Base-by-base conservation (phyloP, 2,113 vertebrate species). In the Paramisgurnus dabryanus region DNA sequence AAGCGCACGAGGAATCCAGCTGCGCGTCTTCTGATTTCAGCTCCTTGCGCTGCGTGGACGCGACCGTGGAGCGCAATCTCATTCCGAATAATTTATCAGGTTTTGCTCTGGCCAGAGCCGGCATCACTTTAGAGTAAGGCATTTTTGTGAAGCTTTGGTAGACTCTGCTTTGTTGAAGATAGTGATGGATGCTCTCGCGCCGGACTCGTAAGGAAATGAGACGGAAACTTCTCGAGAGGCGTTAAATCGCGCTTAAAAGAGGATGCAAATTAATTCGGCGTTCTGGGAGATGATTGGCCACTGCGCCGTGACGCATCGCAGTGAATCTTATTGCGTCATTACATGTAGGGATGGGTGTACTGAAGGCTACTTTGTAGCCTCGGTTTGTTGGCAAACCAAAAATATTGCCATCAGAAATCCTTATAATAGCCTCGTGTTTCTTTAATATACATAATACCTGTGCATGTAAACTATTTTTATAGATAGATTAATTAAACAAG, bases 111-210 rank as follows among this genome's bases (percentile, higher is more conserved):
- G 34, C 17, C 45, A 87, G 69, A 72, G 82, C 76, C 3, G 84
- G 58, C 2, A 64, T 61, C 5, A 82, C 39, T 77, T 87, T 90
- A 0, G 83, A 58, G 76, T 87, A 89, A 17, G 86, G 88, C 91
- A 92, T 91, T 13, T 9, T 55, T 69, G 18, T 18, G 10, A 22
- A 60, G 60, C 6, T 34, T 10, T 45, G 0, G 17, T 4, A 9
- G 13, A 71, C 3, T 5, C 12, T 18, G 55, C 3, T 15, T 53
- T 3, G 70, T 8, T 5, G 7, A 10, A 17, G 27, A 4, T n/a
- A 73, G 41, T 22, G 7, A 7, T 18, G 13, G 1, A 4, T 6
- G 40, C 12, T 7, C 4, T 39, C 0, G 5, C 47, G 63, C 11
- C 7, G 27, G 61, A 41, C 6, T 66, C 66, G 61, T 66, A 45